Evolutionary conservation across 2,888 invertebrate genomes (phyloP).

Genomic region (Plemyria rubiginata): DNA sequence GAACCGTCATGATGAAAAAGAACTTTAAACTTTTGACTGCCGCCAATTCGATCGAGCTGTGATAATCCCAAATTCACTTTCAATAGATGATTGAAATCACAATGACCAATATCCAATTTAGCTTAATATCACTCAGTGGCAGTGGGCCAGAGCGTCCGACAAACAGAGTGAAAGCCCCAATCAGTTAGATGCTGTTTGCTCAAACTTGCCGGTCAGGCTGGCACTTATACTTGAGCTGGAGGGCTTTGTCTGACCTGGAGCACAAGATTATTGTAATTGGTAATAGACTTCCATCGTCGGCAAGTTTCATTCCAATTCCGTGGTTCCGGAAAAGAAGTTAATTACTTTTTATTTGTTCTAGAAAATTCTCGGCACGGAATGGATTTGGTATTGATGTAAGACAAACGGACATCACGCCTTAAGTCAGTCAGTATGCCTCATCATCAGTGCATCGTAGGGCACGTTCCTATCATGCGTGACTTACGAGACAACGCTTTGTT

Average conservation of each 20-base stretch:
- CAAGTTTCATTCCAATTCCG: background rate
- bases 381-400: too few species aligned
- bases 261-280: constrained; percentile 16
- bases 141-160: constrained; percentile 44
- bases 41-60: constrained; percentile 1
- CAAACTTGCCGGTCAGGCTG: constrained; percentile 44
- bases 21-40: constrained; percentile 2
- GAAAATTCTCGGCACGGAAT: too few species aligned
- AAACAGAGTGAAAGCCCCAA: constrained; percentile 56
- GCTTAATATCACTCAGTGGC: constrained; percentile 39
- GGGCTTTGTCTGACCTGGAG: constrained; percentile 28
- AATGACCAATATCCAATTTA: constrained; percentile 38
- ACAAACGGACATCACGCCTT: too few species aligned
- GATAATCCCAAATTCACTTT: constrained; percentile 20
- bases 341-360: too few species aligned
- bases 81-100: constrained; percentile 27
- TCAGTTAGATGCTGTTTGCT: constrained; percentile 58
- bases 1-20: background rate
- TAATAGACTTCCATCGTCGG: background rate
- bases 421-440: too few species aligned
- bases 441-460: too few species aligned
- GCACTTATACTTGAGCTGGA: constrained; percentile 52
- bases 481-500: too few species aligned
- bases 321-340: background rate
- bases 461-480: too few species aligned